Conservation (phyloP, 2,888 invertebrate species). For the Apamea epomidion region DNA sequence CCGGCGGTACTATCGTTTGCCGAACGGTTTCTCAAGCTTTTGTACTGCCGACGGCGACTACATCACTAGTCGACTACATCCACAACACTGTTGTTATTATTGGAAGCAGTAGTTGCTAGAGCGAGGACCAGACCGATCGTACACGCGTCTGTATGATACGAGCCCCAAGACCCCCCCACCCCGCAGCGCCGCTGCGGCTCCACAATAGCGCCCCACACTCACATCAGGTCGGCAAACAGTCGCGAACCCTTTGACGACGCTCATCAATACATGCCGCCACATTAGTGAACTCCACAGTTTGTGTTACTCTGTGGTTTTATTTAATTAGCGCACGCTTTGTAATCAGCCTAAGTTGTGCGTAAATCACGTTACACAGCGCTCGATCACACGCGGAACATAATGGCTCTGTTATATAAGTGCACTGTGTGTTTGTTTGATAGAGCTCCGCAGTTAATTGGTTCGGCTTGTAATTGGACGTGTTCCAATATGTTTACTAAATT, state of each 20-base stretch:
- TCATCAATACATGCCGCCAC: constrained; percentile 29
- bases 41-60: no score
- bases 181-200: background rate
- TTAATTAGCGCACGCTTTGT: constrained; percentile 55
- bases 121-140: background rate
- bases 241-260: constrained; percentile 31
- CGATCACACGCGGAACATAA: constrained; percentile 17
- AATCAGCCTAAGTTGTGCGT: constrained; percentile 41
- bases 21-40: background rate
- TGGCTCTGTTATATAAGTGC: constrained; percentile 22
- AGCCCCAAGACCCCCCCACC: background rate
- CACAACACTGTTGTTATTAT: background rate
- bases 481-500: constrained; percentile 63
- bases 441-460: constrained; percentile 57
- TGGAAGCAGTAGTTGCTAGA: background rate
- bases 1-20: no score
- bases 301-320: constrained; percentile 45
- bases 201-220: background rate
- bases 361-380: constrained; percentile 37
- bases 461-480: constrained; percentile 58
- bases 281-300: constrained; percentile 26
- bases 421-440: constrained; percentile 44
- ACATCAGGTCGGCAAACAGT: constrained; percentile 26
- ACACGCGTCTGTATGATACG: background rate
- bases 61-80: no score